Evolutionary conservation across 2,888 invertebrate genomes (phyloP).

Genomic region (Brassicogethes aeneus): DNA sequence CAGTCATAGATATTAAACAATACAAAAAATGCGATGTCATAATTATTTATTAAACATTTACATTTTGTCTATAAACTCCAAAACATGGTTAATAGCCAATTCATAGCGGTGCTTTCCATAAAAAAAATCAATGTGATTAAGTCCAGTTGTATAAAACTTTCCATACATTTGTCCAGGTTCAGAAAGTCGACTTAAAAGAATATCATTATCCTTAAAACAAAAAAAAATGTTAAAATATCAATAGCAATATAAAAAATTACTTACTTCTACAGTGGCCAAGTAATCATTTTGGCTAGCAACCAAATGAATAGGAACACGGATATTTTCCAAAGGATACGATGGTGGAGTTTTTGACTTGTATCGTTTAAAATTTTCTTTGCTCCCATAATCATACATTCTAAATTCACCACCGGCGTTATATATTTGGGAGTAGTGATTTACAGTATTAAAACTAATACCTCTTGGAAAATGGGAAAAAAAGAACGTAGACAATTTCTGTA

Average conservation of each 20-base stretch:
- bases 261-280: background rate
- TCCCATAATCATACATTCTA: slow-evolving; percentile 3
- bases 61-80: no score
- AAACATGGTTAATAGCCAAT: no score
- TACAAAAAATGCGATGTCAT: no score
- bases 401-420: background rate
- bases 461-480: no score
- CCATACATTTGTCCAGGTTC: background rate
- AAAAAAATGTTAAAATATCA: no score
- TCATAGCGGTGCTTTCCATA: background rate
- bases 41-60: no score
- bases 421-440: slow-evolving; percentile 2
- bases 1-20: no score
- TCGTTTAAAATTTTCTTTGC: background rate
- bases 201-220: background rate
- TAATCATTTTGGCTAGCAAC: background rate
- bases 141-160: background rate
- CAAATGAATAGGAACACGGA: background rate
- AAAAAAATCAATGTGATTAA: background rate
- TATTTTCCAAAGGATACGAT: slow-evolving; percentile 2
- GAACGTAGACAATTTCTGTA: no score
- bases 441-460: background rate
- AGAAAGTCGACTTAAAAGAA: background rate
- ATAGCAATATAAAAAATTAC: no score
- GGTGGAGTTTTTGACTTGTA: slow-evolving; percentile 1